Evolutionary conservation across 2,888 invertebrate species (phyloP).

Genomic region (Aricia artaxerxes): DNA sequence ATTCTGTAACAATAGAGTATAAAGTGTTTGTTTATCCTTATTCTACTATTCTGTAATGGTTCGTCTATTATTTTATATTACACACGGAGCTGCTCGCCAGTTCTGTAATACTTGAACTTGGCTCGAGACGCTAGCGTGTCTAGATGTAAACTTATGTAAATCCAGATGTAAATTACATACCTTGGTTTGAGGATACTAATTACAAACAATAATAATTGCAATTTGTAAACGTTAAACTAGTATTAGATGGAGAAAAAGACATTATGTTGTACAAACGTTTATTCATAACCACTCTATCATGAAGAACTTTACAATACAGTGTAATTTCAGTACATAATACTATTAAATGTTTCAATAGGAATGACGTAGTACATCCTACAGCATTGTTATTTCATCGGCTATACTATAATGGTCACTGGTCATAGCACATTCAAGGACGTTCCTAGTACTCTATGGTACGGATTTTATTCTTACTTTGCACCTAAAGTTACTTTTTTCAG

Average conservation of each 20-base stretch:
- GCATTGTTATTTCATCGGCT: background rate
- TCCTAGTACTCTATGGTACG: background rate
- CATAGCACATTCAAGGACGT: background rate
- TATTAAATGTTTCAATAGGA: background rate
- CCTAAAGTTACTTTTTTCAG: background rate
- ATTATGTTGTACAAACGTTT: background rate
- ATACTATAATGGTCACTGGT: background rate
- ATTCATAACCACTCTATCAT: constrained; percentile 15
- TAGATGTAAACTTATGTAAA: too few relatives aligned
- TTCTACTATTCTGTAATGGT: too few relatives aligned
- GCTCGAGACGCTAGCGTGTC: too few relatives aligned
- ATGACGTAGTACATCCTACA: background rate
- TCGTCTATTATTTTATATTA: too few relatives aligned
- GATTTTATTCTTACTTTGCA: background rate
- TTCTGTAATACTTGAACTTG: too few relatives aligned
- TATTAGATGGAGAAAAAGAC: background rate
- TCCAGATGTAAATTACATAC: too few relatives aligned
- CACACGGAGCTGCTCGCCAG: too few relatives aligned
- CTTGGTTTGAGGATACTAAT: too few relatives aligned
- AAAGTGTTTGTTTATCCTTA: too few relatives aligned
- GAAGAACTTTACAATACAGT: background rate
- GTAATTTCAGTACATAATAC: constrained; percentile 15
- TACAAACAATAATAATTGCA: too few relatives aligned
- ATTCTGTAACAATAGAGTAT: too few relatives aligned
- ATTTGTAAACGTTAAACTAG: background rate